A percentile compares a stretch with the other conserved stretches of the same genome.
Conservation (phyloP, 2,113 vertebrate species). For the Colistium nudipinnis region DNA sequence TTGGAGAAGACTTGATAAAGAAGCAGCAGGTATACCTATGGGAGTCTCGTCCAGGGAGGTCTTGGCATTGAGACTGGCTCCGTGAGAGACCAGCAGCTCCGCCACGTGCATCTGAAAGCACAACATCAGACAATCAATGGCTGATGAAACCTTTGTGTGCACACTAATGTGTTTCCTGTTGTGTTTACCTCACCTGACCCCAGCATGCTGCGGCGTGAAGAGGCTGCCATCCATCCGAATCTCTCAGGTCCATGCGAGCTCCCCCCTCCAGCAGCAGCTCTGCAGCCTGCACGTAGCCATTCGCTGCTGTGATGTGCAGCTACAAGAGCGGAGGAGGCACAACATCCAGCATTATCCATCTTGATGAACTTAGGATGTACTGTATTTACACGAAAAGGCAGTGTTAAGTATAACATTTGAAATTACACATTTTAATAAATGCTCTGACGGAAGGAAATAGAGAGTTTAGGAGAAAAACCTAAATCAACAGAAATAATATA, state of each 20-base stretch:
- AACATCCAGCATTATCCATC: constrained; percentile 11
- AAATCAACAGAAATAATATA: neutral
- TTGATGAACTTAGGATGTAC: neutral
- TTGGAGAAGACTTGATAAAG: too few relatives aligned
- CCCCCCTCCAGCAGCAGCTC: constrained; percentile 94
- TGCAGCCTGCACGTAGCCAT: constrained; percentile 92
- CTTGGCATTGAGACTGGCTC: constrained; percentile 93
- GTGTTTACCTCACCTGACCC: constrained; percentile 88
- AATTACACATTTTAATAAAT: neutral
- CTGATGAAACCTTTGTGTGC: neutral
- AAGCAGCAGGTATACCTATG: constrained; percentile 94
- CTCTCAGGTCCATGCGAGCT: constrained; percentile 88
- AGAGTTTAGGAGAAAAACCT: neutral
- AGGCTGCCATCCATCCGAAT: constrained; percentile 95
- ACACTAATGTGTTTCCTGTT: constrained; percentile 37
- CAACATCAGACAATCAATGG: constrained; percentile 29
- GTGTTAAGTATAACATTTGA: too few relatives aligned
- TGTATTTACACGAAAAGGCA: neutral
- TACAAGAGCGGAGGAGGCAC: constrained; percentile 63
- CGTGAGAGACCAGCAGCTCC: constrained; percentile 93
- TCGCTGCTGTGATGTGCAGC: constrained; percentile 94
- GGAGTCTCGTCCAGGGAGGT: constrained; percentile 96
- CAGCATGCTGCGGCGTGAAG: constrained; percentile 97
- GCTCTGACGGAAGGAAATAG: neutral
- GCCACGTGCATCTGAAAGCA: constrained; percentile 92